Base-by-base conservation (phyloP, 2,113 vertebrate genomes). In the Eidolon helvum region DNA sequence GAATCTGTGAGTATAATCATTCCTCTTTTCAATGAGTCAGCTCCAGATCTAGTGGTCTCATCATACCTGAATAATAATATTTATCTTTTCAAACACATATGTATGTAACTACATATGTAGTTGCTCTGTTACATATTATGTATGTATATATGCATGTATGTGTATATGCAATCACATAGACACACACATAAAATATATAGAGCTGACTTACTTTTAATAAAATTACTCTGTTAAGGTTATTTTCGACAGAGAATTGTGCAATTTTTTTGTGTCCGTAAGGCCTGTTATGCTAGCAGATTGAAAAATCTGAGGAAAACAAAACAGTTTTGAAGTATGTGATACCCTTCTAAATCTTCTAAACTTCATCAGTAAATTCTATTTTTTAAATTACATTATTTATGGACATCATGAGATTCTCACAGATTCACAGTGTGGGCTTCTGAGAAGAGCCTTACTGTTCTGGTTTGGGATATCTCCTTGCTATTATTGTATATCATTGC, bases 401-500 rank as follows among this genome's bases (percentile, higher is more conserved):
- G 28, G 55, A 38, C 38, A 10, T n/a, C 48, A 65, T 0, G 10
- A 59, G 53, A 21, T 10, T 2, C 18, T 75, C 59, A 0, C 4
- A 15, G 22, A 19, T 15, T 55, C 40, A 4, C 24, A 18, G 53
- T 0, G 50, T n/a, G 69, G n/a, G 16, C 0, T 18, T 55, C 26
- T n/a, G 8, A 26, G 57, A 48, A 18, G 63, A 15, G 18, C 21
- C 26, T 61, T 0, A 0, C 11, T 6, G 0, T 19, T 26, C 24
- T 6, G 7, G 16, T 38, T 0, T 3, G 30, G 14, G 28, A 26
- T 9, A 12, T 3, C 21, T 15, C 63, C 22, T 87, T 30, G 28
- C 21, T 10, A 0, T 21, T 21, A 3, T 0, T 2, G 7, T 28
- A 1, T 2, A 10, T 7, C 33, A 9, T 0, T 16, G 26, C 16